Conservation (phyloP, 2,113 vertebrate genomes). For the Callaeas wilsoni region DNA sequence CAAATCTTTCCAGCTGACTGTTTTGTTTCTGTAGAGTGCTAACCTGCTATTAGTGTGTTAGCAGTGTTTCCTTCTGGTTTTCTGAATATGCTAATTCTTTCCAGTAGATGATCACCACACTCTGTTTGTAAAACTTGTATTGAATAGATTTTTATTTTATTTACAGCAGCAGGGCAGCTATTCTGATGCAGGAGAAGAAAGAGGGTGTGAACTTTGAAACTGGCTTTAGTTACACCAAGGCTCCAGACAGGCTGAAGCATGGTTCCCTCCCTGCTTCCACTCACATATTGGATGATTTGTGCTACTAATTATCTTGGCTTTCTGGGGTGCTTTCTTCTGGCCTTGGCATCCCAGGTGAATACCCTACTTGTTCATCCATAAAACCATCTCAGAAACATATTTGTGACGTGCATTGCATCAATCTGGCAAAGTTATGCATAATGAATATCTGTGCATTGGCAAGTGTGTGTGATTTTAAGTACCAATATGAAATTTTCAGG, state of each 20-base stretch:
- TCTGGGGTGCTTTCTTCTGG: background rate
- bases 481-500: background rate
- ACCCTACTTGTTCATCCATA: background rate
- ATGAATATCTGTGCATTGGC: background rate
- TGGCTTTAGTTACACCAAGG: background rate
- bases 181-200: background rate
- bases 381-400: background rate
- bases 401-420: background rate
- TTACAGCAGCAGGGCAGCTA: background rate
- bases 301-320: background rate
- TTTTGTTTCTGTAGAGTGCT: background rate
- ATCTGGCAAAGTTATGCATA: background rate
- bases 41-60: background rate
- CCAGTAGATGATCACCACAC: background rate
- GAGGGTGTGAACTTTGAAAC: background rate
- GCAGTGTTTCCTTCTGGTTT: background rate
- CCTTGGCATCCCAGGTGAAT: background rate
- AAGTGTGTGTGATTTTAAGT: background rate
- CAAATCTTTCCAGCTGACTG: background rate
- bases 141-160: background rate
- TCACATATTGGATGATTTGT: rapidly evolving
- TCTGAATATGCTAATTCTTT: background rate
- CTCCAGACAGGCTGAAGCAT: background rate
- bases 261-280: background rate
- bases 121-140: background rate